Evolutionary conservation across 2,113 vertebrate species (phyloP), one percentile per base, ranked within the genome.

Genomic region (Falcunculus frontatus): DNA sequence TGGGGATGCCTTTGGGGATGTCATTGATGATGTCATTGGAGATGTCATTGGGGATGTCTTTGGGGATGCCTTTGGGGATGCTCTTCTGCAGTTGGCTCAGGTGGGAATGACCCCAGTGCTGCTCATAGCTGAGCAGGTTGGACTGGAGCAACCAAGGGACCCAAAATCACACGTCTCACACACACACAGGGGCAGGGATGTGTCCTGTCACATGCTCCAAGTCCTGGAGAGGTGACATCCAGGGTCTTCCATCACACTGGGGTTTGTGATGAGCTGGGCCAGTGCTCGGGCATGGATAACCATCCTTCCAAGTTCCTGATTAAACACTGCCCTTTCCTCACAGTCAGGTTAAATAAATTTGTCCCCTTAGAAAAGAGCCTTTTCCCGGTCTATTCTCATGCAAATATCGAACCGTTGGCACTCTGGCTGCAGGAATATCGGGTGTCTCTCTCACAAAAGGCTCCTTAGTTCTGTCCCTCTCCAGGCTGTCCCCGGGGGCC

Each of bases 221-320:
- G 21, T 35, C 25, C 60, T 15, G 46, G 25, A 49, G 32, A 11
- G 23, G 6, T 13, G 62, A 12, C 27, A 8, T 3, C 33, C 46
- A 3, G 35, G 20, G 4, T 13, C 68, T 16, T 7, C 4, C 42
- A 4, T 11, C 42, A 4, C 44, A 1, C 8, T 6, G 47, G 18
- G 21, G 4, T 17, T 76, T 63, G 33, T 14, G 33, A 5, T 2
- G 44, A 22, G 6, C 27, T 23, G 32, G 15, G 74, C 44, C 32
- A 3, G 9, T 19, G 35, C 60, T 53, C 5, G 0, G 1, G 26
- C 30, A 1, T 0, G 3, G 82, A 18, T 11, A 44, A 16, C 9
- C 4, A 6, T 3, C 39, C 17, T 14, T 30, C 20, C 53, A 6
- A 7, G 11, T 0, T 59, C 64, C 44, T 35, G 29, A 8, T 16